These are phyloP conservation scores for Conus ventricosus DNA, from an alignment of 1,140 invertebrate genomes.

Conservation along the genomic window DNA sequence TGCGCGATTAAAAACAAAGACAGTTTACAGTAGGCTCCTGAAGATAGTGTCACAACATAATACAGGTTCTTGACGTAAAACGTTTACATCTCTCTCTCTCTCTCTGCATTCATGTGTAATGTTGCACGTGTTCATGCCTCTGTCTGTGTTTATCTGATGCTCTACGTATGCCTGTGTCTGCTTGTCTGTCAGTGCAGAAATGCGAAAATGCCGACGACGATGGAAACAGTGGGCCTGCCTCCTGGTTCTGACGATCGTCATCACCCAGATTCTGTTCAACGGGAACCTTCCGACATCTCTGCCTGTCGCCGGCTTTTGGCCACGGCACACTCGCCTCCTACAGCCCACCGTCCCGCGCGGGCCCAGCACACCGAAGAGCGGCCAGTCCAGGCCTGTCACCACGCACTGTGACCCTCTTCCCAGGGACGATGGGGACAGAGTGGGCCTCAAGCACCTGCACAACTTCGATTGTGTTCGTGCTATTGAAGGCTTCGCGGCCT, in stretches of 20 bases:
- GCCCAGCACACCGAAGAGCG: background rate
- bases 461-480: slow-evolving; percentile 16
- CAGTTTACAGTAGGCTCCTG: too few species aligned
- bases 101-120: background rate
- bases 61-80: too few species aligned
- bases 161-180: background rate
- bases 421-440: background rate
- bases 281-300: background rate
- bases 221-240: background rate
- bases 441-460: slow-evolving; percentile 18
- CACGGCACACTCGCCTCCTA: background rate
- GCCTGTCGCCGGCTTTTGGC: background rate
- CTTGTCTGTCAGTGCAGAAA: background rate
- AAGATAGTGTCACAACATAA: too few species aligned
- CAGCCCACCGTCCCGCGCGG: background rate
- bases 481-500: background rate
- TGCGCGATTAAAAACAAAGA: too few species aligned
- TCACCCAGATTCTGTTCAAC: background rate
- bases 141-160: background rate
- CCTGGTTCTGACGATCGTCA: background rate
- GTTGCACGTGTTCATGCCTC: background rate
- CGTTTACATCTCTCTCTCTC: background rate
- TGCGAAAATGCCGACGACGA: background rate
- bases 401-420: background rate
- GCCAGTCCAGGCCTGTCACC: background rate